Evolutionary conservation across 2,888 invertebrate species (phyloP).

Genomic region (Drosophila histrio): DNA sequence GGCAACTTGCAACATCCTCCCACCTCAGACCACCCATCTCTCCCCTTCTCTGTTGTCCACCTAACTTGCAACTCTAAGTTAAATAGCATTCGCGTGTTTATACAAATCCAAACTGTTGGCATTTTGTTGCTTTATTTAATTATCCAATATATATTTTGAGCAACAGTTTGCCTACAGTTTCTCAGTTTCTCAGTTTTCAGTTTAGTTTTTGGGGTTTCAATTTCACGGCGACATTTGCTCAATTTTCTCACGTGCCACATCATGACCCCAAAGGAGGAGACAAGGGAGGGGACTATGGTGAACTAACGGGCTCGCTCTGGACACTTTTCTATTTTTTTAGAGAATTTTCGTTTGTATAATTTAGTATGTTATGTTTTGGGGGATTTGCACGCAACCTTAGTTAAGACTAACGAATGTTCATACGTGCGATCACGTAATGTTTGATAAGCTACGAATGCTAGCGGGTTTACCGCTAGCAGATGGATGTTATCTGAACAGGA

Average conservation of each 20-base stretch:
- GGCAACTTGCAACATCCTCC: constrained; percentile 2
- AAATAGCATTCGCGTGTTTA: constrained; percentile 53
- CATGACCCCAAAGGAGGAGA: constrained; percentile 26
- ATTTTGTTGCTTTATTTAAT: constrained; percentile 69
- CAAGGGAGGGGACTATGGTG: background rate
- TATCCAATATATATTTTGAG: constrained; percentile 61
- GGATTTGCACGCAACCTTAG: constrained; percentile 72
- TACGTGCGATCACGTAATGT: constrained; percentile 74
- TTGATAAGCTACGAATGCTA: constrained; percentile 58
- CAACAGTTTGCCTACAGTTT: constrained; percentile 60
- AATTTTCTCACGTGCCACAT: constrained; percentile 61
- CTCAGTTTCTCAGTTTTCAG: constrained; percentile 3
- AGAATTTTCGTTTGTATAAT: constrained; percentile 53
- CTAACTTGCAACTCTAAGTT: constrained; percentile 15
- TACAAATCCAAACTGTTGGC: constrained; percentile 54
- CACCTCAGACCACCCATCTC: background rate
- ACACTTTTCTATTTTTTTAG: constrained; percentile 9
- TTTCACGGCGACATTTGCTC: constrained; percentile 40
- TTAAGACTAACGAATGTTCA: constrained; percentile 72
- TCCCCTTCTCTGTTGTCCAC: background rate
- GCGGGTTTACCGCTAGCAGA: constrained; percentile 9
- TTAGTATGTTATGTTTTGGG: constrained; percentile 63
- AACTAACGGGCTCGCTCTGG: constrained; percentile 16
- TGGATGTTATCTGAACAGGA: constrained; percentile 30
- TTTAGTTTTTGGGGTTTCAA: constrained; percentile 6